Base-by-base conservation (phyloP, 2,113 vertebrate genomes). In the Poecilia latipinna region DNA sequence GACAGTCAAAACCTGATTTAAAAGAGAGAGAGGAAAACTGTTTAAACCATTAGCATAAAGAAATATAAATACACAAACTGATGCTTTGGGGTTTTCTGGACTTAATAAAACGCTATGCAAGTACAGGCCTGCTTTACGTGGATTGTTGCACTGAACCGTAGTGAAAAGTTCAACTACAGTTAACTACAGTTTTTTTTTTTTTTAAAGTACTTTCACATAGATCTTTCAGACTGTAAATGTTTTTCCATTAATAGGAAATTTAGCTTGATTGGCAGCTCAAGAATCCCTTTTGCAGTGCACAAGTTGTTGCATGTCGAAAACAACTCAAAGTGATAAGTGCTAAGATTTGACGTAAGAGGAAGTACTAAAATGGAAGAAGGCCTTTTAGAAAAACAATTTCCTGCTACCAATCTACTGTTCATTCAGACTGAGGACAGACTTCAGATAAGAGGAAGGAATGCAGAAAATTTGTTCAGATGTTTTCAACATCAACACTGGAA, bases 1-100 rank as follows among this genome's bases (percentile, higher is more conserved):
- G 96, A 87, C 96, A 97, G 93, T 96, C 96, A 0, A 97, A 97
- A 84, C 96, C 96, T 97, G 73, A n/a, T 57, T 22, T 7, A 54
- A 28, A 78, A 29, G 60, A 69, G 22, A 73, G 28, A 69, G 22
- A 32, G n/a, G 31, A 3, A 74, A 61, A 73, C 2, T 60, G 0
- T 48, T 68, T 26, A 80, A 33, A 63, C 12, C 12, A 62, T 28
- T 62, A 29, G 65, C 22, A 29, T 63, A 33, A 44, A 48, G 42
- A 19, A 67, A 57, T 35, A 6, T 37, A 32, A 39, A 15, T 10
- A 26, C 28, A 37, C 35, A 37, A 37, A 37, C 35, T 37, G 10
- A 37, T 37, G 35, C 10, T 37, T 37, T 37, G 8, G 35, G 2
- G 35, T 35, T 8, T 10, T 35, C 35, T 35, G 35, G 8, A 35